Percentiles rank a stretch among this genome's conserved stretches.
Conservation (phyloP, 2,113 vertebrate genomes). For the Podarcis cretensis region DNA sequence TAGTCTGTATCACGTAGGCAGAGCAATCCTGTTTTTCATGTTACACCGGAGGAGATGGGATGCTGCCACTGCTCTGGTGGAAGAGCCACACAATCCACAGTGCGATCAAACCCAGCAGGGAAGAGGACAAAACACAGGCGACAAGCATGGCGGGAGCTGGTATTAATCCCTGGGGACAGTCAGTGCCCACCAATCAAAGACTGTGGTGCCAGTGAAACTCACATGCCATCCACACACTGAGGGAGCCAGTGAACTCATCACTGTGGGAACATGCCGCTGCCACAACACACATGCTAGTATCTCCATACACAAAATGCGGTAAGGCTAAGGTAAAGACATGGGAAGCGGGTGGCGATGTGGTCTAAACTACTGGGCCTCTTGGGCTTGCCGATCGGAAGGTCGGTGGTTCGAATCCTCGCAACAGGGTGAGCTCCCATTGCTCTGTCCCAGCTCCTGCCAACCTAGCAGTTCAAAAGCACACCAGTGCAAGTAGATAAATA, state of each 20-base stretch:
- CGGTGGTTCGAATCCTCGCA: too few species aligned
- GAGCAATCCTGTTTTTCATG: not conserved
- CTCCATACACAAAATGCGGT: too few species aligned
- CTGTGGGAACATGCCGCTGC: not conserved
- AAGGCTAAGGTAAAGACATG: too few species aligned
- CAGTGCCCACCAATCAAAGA: not conserved
- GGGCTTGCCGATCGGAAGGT: too few species aligned
- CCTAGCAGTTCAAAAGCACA: too few species aligned
- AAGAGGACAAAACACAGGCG: not conserved
- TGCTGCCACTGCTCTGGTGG: not conserved
- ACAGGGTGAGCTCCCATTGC: too few species aligned
- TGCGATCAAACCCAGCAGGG: not conserved
- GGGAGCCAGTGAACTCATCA: not conserved
- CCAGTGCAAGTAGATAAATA: too few species aligned
- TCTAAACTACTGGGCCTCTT: too few species aligned
- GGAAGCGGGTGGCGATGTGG: too few species aligned
- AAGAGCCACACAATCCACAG: not conserved
- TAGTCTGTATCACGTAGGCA: slow-evolving; percentile 43
- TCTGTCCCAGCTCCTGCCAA: too few species aligned
- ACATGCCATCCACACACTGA: not conserved
- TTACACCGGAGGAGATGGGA: not conserved
- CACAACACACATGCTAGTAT: too few species aligned
- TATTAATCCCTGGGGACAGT: not conserved
- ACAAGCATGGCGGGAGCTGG: not conserved
- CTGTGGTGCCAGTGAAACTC: not conserved